These are phyloP conservation scores for Tenthredo mesomela DNA, from an alignment of 2,888 invertebrate species.

Conservation along the genomic window DNA sequence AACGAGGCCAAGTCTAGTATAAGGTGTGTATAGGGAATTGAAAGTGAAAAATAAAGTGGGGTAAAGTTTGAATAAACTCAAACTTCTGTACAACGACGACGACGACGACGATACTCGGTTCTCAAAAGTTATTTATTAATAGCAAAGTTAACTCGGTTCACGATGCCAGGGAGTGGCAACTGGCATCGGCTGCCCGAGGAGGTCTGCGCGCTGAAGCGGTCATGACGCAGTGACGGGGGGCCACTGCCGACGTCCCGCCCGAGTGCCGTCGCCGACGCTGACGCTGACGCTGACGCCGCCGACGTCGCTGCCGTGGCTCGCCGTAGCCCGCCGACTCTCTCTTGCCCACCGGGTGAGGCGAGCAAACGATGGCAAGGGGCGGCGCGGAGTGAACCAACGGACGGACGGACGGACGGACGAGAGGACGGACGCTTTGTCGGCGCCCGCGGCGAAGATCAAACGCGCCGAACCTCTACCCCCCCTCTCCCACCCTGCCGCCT, in stretches of 20 bases:
- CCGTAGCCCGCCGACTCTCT: conserved; percentile 56
- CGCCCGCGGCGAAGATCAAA: conserved; percentile 76
- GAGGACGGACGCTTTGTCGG: conserved; percentile 75
- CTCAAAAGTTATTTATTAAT: conserved; percentile 72
- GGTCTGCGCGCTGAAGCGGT: conserved; percentile 69
- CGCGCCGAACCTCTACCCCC: conserved; percentile 72
- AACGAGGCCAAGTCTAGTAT: conserved; percentile 4
- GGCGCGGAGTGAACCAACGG: conserved; percentile 56
- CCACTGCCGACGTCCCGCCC: conserved; percentile 50
- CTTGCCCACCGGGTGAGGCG: conserved; percentile 55
- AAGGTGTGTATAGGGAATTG: not conserved
- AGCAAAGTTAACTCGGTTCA: conserved; percentile 67
- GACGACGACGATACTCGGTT: not conserved
- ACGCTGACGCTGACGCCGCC: conserved; percentile 48
- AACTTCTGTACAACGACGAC: conserved; percentile 12
- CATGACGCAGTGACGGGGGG: conserved; percentile 70
- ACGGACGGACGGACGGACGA: conserved; percentile 61
- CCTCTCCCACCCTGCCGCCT: conserved; percentile 51
- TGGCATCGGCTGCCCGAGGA: conserved; percentile 64
- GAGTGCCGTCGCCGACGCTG: conserved; percentile 49
- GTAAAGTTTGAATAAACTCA: conserved; percentile 24
- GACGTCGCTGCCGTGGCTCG: conserved; percentile 39
- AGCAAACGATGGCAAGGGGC: conserved; percentile 54
- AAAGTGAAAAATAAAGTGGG: conserved; percentile 34
- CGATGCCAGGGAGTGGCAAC: conserved; percentile 59